phyloP scores from a whole-genome alignment of 1,140 invertebrate genomes.

The Tetranychus urticae region DNA sequence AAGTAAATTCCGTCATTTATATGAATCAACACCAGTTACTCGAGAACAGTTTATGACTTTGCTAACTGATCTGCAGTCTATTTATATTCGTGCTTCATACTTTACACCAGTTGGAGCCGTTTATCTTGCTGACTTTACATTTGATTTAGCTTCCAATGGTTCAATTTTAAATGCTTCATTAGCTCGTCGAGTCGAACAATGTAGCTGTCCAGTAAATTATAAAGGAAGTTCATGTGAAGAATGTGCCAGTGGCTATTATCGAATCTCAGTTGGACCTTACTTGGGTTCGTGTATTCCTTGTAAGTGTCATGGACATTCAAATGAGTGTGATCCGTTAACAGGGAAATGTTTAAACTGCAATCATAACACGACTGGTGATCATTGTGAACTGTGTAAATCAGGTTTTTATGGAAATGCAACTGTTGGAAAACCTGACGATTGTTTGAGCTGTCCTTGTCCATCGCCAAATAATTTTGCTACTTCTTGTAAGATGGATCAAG shows the following conservation, averaged over 20 bases:
- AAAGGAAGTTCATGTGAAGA: slow-evolving; percentile 67
- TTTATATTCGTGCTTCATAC: slow-evolving; percentile 70
- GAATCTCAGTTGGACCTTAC: slow-evolving; percentile 36
- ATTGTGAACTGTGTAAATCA: slow-evolving; percentile 68
- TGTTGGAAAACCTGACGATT: slow-evolving; percentile 56
- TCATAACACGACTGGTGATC: slow-evolving; percentile 72
- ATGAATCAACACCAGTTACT: slow-evolving; percentile 35
- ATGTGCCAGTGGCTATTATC: slow-evolving; percentile 67
- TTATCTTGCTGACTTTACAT: slow-evolving; percentile 35
- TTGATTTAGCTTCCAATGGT: slow-evolving; percentile 38
- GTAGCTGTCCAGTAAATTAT: slow-evolving; percentile 76
- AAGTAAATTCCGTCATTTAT: slow-evolving; percentile 34
- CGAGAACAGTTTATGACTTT: slow-evolving; percentile 76
- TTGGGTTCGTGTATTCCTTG: slow-evolving; percentile 77
- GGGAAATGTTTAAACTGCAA: slow-evolving; percentile 68
- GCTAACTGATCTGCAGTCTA: slow-evolving; percentile 46
- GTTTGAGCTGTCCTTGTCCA: slow-evolving; percentile 88
- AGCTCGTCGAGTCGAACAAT: slow-evolving; percentile 50
- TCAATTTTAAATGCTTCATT: slow-evolving; percentile 20
- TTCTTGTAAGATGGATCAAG: slow-evolving; percentile 35
- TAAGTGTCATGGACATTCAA: slow-evolving; percentile 59
- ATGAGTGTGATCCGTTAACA: slow-evolving; percentile 69
- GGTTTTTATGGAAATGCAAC: slow-evolving; percentile 85
- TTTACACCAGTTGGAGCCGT: slow-evolving; percentile 40
- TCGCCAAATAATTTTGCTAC: slow-evolving; percentile 87